Evolutionary conservation across 2,113 vertebrate species (phyloP), one percentile per base, ranked within the genome.

Genomic region (Myotis davidii): DNA sequence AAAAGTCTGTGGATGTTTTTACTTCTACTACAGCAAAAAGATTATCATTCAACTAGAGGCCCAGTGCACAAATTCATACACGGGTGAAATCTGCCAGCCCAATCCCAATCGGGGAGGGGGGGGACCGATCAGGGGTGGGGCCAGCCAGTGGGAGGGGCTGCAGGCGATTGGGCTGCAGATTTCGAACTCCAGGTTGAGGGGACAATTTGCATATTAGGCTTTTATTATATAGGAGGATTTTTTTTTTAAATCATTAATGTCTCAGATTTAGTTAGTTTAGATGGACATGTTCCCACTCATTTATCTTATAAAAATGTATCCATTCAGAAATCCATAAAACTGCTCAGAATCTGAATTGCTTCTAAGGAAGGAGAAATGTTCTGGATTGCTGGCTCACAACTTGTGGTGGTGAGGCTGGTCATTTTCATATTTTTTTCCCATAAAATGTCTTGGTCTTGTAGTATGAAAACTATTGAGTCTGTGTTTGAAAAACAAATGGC

Each of bases 311-410:
- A 90, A 93, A 90, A 94, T 64, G 50, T 67, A 64, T 85, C 59
- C 87, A 77, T 95, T 97, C 88, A 92, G 61, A 96, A 96, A 94
- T 88, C 37, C 73, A 78, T 61, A 42, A 56, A 72, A 37, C 76
- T 73, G 50, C 54, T 91, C 90, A 92, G 82, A 90, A 37, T 96
- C n/a, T 69, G 54, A 96, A 92, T 65, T 39, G 10, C n/a, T 95
- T 97, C 61, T 85, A 73, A 90, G 70, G 59, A 83, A 70, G n/a
- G 37, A 72, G 67, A 64, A 89, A 73, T 7, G 39, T 90, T 82
- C 50, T 83, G 39, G 50, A 79, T 32, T 69, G 61, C 50, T 90
- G 48, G 54, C 76, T 87, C 76, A 88, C 59, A 7, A 54, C 29
- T 9, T 56, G 45, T 29, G 45, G 32, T 74, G 50, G 2, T 77